A percentile compares a stretch with the other conserved stretches of the same genome.
Conservation (phyloP, 2,888 invertebrate genomes). For the Drosophila limbata region DNA sequence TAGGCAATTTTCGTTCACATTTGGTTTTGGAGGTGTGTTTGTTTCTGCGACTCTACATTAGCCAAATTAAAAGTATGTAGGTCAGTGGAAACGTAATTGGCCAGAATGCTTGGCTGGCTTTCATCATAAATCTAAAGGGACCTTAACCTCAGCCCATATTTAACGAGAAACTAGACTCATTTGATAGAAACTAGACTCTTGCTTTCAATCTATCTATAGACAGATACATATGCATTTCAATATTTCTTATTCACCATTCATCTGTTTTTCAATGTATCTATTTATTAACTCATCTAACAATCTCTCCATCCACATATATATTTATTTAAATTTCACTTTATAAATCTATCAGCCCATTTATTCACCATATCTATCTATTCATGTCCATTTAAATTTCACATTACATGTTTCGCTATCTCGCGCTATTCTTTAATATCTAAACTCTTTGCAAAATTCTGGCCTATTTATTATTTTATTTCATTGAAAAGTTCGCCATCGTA, state of each 20-base stretch:
- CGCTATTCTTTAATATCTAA: not conserved
- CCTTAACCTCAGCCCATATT: conserved; percentile 18
- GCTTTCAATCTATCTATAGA: not conserved
- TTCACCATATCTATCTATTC: not conserved
- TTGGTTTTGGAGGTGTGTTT: conserved; percentile 38
- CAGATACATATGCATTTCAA: not conserved
- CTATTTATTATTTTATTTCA: conserved; percentile 11
- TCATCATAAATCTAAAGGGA: conserved; percentile 36
- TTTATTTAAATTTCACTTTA: not conserved
- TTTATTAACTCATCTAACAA: not conserved
- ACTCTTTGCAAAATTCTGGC: conserved; percentile 1
- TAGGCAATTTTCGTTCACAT: conserved; percentile 61
- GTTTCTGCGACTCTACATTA: conserved; percentile 56
- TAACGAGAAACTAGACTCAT: not conserved
- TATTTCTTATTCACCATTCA: not conserved
- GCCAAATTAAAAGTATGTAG: conserved; percentile 68
- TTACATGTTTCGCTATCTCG: not conserved
- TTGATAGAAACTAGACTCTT: conserved; percentile 2
- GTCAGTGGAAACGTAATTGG: conserved; percentile 62
- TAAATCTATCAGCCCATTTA: not conserved
- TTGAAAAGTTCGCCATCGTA: not conserved
- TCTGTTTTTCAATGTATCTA: not conserved
- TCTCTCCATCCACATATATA: not conserved
- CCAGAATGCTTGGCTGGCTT: conserved; percentile 53
- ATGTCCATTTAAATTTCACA: not conserved